These are phyloP conservation scores for Vollenhovia emeryi DNA, from an alignment of 1,140 invertebrate genomes.

Conservation along the genomic window DNA sequence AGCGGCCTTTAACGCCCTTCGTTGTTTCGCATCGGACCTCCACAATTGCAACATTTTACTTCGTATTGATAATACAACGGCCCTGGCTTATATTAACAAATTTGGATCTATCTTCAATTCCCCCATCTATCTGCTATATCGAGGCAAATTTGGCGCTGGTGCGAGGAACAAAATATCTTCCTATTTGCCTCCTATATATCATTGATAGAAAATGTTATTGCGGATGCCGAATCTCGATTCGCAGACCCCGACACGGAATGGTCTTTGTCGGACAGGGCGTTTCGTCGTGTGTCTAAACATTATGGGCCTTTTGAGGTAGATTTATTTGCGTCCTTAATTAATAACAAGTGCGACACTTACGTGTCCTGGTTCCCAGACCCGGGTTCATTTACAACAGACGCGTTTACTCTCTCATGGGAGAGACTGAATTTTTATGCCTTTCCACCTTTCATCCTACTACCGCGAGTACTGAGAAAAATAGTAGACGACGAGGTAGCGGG, in stretches of 20 bases:
- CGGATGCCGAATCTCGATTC: background rate
- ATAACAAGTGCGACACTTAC: background rate
- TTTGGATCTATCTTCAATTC: background rate
- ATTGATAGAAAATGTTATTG: background rate
- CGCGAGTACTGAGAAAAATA: constrained; percentile 59
- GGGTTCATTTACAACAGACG: background rate
- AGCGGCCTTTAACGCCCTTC: background rate
- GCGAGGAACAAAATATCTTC: background rate
- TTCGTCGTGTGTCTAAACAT: too few species aligned
- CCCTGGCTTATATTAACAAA: background rate
- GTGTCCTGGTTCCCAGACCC: background rate
- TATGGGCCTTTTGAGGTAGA: background rate
- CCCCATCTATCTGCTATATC: background rate
- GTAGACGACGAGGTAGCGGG: constrained; percentile 54
- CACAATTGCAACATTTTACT: background rate
- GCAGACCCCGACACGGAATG: background rate
- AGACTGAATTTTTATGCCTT: constrained; percentile 66
- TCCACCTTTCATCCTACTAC: constrained; percentile 65
- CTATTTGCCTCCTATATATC: background rate
- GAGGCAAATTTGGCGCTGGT: background rate
- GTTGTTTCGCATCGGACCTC: background rate
- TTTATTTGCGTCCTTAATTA: background rate
- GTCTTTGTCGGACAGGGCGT: background rate
- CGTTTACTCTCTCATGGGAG: background rate
- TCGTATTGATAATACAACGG: background rate